These are phyloP conservation scores for Takifugu ocellatus DNA, from an alignment of 2,797 vertebrate genomes.

Conservation along the genomic window DNA sequence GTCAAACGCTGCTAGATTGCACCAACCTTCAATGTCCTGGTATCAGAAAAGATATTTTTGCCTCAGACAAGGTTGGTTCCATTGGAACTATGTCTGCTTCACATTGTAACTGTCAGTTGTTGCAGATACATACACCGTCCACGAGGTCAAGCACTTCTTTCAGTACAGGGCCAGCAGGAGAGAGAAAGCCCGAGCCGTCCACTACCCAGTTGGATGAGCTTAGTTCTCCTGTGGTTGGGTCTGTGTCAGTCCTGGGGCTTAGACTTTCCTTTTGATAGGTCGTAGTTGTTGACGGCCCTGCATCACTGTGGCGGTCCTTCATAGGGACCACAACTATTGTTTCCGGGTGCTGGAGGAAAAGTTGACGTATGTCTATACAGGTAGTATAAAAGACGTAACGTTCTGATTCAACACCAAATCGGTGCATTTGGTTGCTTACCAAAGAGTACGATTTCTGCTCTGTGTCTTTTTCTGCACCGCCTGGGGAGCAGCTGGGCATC, in stretches of 20 bases:
- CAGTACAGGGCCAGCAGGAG: constrained; percentile 79
- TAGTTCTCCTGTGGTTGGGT: constrained; percentile 44
- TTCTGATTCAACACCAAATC: neutral
- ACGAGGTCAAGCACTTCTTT: constrained; percentile 94
- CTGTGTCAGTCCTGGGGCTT: constrained; percentile 55
- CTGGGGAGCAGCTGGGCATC: constrained; percentile 50
- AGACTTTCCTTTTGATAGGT: constrained; percentile 52
- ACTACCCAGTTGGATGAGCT: constrained; percentile 85
- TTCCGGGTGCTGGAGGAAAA: constrained; percentile 40
- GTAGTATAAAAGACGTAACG: no score
- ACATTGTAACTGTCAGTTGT: rapidly evolving
- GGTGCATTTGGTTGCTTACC: constrained; percentile 36
- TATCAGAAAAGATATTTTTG: neutral
- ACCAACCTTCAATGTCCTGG: constrained; percentile 93
- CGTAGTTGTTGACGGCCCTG: constrained; percentile 14
- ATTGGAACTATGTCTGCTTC: neutral
- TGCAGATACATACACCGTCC: constrained; percentile 80
- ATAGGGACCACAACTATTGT: neutral
- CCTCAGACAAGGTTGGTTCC: neutral
- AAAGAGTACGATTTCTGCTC: constrained; percentile 29
- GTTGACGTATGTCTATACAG: no score
- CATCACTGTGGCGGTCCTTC: constrained; percentile 25
- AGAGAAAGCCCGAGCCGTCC: constrained; percentile 85
- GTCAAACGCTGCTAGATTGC: constrained; percentile 89
- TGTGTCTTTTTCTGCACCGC: constrained; percentile 36